Percentiles rank a stretch among this genome's conserved stretches.
phyloP scores from a whole-genome alignment of 2,888 invertebrate species.

The Acanthacorydalis orientalis region DNA sequence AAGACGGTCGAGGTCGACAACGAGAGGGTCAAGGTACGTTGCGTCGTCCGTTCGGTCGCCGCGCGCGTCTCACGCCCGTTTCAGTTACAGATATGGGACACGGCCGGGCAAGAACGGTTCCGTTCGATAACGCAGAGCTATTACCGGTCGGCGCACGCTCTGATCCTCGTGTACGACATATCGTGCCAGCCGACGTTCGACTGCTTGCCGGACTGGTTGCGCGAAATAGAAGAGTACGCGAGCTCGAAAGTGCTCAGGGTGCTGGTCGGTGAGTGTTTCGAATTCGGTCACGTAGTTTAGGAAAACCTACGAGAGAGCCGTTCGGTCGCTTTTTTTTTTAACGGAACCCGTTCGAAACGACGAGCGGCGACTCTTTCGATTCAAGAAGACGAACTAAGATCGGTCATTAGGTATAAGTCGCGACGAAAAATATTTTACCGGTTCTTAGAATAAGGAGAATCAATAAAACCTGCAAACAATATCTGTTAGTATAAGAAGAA shows the following conservation, averaged over 20 bases:
- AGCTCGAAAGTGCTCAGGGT: constrained; percentile 86
- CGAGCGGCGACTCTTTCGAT: too few relatives aligned
- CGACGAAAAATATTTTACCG: too few relatives aligned
- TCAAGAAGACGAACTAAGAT: too few relatives aligned
- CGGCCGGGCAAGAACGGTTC: constrained; percentile 93
- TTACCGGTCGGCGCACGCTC: constrained; percentile 91
- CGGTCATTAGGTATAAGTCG: too few relatives aligned
- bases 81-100: constrained; percentile 97
- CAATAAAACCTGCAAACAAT: too few relatives aligned
- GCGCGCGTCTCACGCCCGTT: constrained; percentile 12
- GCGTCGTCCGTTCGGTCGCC: not conserved
- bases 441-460: too few relatives aligned
- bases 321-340: too few relatives aligned
- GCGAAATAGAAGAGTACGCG: constrained; percentile 96
- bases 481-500: too few relatives aligned
- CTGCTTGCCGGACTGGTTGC: constrained; percentile 89
- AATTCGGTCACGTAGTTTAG: not conserved
- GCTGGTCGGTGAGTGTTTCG: constrained; percentile 60
- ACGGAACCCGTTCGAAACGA: too few relatives aligned
- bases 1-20: constrained; percentile 96
- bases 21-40: constrained; percentile 76
- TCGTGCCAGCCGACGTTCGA: constrained; percentile 96
- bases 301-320: too few relatives aligned
- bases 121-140: constrained; percentile 96
- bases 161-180: constrained; percentile 93